A percentile compares a stretch with the other conserved stretches of the same genome.
These are phyloP conservation scores for Trichonephila clavipes DNA, from an alignment of 1,140 invertebrate genomes.

Conservation along the genomic window DNA sequence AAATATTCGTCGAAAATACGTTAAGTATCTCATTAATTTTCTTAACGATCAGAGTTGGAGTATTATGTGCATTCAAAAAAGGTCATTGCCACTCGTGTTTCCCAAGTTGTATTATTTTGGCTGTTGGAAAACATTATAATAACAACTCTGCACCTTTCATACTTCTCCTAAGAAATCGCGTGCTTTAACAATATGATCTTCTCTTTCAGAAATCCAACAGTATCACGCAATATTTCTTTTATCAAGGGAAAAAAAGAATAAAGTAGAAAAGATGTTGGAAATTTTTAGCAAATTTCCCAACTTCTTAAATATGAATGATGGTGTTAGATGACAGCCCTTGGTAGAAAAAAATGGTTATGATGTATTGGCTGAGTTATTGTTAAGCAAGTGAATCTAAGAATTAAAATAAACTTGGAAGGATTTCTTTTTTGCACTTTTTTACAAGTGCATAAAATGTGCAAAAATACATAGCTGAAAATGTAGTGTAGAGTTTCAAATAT, in stretches of 20 bases:
- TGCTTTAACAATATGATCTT: not conserved
- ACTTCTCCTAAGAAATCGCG: not conserved
- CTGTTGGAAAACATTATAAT: not conserved
- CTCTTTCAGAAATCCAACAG: not conserved
- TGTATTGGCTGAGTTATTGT: too few relatives aligned
- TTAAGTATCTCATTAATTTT: slow-evolving; percentile 17
- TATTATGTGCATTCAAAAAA: not conserved
- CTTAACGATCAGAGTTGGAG: not conserved
- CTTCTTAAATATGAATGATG: too few relatives aligned
- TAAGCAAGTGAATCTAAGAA: not conserved
- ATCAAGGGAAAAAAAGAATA: not conserved
- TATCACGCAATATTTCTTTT: not conserved
- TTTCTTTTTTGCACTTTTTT: too few relatives aligned
- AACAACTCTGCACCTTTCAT: not conserved
- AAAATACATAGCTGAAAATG: too few relatives aligned
- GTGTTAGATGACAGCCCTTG: too few relatives aligned
- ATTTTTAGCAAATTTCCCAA: not conserved
- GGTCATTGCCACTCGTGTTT: not conserved
- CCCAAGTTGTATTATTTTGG: not conserved
- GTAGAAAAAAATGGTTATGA: too few relatives aligned
- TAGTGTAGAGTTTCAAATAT: too few relatives aligned
- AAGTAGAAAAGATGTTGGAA: not conserved
- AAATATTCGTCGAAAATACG: not conserved
- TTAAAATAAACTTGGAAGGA: not conserved
- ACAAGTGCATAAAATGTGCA: too few relatives aligned